phyloP scores from a whole-genome alignment of 2,113 vertebrate genomes.

The Gobio gobio region DNA sequence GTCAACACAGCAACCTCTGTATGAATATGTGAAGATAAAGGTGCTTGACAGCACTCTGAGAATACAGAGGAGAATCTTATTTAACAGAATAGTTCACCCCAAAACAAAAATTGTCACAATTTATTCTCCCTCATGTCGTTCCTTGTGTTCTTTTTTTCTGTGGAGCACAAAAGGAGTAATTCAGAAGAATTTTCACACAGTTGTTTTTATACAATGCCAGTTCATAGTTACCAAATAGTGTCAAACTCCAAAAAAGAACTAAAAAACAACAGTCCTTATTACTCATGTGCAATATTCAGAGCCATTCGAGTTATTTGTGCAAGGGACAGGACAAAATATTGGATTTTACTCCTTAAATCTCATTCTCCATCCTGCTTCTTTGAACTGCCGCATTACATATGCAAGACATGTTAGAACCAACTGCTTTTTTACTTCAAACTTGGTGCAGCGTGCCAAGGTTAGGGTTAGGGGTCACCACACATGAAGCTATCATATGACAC shows the following conservation, averaged over 20 bases:
- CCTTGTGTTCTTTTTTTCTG: not conserved
- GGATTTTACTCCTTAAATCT: too few relatives aligned
- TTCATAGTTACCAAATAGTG: not conserved
- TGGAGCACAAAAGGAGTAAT: not conserved
- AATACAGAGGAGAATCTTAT: not conserved
- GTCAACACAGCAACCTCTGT: not conserved
- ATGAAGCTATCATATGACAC: constrained; percentile 22
- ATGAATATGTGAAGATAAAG: not conserved
- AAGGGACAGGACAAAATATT: too few relatives aligned
- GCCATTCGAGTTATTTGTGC: not conserved
- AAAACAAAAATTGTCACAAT: not conserved
- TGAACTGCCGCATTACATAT: not conserved
- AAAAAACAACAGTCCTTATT: not conserved
- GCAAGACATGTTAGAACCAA: not conserved
- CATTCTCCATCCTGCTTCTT: not conserved
- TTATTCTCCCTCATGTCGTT: not conserved
- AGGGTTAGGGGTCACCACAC: not conserved
- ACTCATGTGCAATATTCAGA: not conserved
- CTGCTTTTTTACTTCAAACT: not conserved
- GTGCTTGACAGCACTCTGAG: not conserved
- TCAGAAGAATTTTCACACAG: not conserved
- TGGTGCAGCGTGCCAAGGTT: not conserved
- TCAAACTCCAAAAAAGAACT: not conserved
- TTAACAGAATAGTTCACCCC: not conserved
- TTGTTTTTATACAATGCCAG: not conserved